Evolutionary conservation across 2,888 invertebrate genomes (phyloP).

Genomic region (Nymphalis c-album): DNA sequence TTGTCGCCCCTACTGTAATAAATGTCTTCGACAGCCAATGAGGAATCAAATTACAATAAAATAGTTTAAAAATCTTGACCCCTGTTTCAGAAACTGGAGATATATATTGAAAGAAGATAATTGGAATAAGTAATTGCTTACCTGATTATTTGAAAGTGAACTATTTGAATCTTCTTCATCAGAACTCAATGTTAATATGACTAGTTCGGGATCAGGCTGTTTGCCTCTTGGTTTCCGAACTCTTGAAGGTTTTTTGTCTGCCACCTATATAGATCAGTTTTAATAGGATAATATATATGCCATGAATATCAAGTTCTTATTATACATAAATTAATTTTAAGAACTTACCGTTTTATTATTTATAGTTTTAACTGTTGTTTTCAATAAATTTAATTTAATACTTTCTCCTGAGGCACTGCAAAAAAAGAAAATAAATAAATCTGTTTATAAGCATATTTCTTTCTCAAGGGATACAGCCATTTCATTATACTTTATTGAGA

Average conservation of each 20-base stretch:
- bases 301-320: neutral
- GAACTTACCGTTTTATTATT: conserved; percentile 67
- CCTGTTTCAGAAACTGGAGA: too few relatives aligned
- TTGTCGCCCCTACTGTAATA: too few relatives aligned
- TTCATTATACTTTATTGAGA: too few relatives aligned
- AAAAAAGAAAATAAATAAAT: conserved; percentile 44
- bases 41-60: too few relatives aligned
- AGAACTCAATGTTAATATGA: conserved; percentile 86
- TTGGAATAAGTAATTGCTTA: conserved; percentile 42
- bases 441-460: too few relatives aligned
- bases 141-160: conserved; percentile 70
- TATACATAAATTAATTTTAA: neutral
- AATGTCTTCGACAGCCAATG: too few relatives aligned
- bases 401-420: conserved; percentile 66
- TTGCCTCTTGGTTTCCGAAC: conserved; percentile 78
- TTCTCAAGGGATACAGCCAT: too few relatives aligned
- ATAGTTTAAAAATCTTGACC: too few relatives aligned
- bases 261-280: conserved; percentile 31
- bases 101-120: too few relatives aligned
- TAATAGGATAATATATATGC: neutral
- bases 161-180: conserved; percentile 85
- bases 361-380: conserved; percentile 59
- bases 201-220: conserved; percentile 83
- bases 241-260: conserved; percentile 70
- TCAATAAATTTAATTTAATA: conserved; percentile 76